Evolutionary conservation across 1,140 invertebrate genomes (phyloP), one percentile per base, ranked within the genome.

Genomic region (Atta colombica): DNA sequence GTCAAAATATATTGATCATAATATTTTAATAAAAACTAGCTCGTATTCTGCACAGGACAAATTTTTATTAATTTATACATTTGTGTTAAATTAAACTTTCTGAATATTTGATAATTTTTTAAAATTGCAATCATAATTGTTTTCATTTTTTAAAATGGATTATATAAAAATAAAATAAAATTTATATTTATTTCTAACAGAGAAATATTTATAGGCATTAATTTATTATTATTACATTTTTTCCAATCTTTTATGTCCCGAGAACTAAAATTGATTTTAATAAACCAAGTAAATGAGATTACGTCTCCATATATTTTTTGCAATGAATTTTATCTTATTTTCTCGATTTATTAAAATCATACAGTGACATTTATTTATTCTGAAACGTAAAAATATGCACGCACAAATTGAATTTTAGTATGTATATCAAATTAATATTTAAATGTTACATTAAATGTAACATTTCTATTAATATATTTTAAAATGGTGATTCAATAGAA

Each of bases 81-180:
- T 45, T 45, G 8, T 45, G 12, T 45, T 45, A 12, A 12, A 45
- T 45, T 45, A 45, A n/a, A 63, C 0, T 77, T 77, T 14, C 4
- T 63, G 60, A 45, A 77, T 77, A 49, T 77, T 49, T 45, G 8
- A 45, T 45, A 45, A 45, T 77, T n/a, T 61, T 65, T 77, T 65
- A 51, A 45, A 45, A 45, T 45, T 45, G 1, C 39, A 45, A 45
- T 49, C 39, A 63, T 31, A 31, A 77, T 39, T 63, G 60, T 18
- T 77, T 49, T 51, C 14, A 51, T 51, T 51, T 35, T 35, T 35
- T 35, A 0, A 6, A 49, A 49, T 12, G 12, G 1, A 49, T 39
- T 0, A 49, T 51, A 51, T 25, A 25, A 25, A 25, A 25, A 25
- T 25, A 51, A 55, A 55, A 55, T 55, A 1, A 55, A 55, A 18